Conservation (phyloP, 2,797 vertebrate species). For the Selene dorsalis region DNA sequence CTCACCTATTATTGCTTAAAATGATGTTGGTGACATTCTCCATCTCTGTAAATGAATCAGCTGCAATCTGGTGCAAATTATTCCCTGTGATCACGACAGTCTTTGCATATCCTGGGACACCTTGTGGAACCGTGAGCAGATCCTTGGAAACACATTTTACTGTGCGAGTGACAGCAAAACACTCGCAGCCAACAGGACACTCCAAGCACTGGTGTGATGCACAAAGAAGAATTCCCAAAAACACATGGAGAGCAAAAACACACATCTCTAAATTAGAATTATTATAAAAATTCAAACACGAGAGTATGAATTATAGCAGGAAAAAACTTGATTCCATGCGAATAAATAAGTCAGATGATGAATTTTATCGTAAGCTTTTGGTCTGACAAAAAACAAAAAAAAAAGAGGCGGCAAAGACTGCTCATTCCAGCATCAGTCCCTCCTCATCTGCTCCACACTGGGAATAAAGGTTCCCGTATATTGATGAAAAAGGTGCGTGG, state of each 20-base stretch:
- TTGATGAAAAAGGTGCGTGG: slow-evolving; percentile 68
- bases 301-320: background rate
- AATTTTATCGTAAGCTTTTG: slow-evolving; percentile 9
- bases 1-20: slow-evolving; percentile 86
- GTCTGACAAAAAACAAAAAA: slow-evolving; percentile 1
- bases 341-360: slow-evolving; percentile 23
- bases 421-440: slow-evolving; percentile 41
- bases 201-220: slow-evolving; percentile 58
- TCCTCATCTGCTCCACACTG: slow-evolving; percentile 65
- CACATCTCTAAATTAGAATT: slow-evolving; percentile 70
- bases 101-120: slow-evolving; percentile 78
- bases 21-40: slow-evolving; percentile 83
- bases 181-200: slow-evolving; percentile 83
- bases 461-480: slow-evolving; percentile 71
- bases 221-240: slow-evolving; percentile 74
- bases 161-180: slow-evolving; percentile 76
- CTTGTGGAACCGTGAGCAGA: slow-evolving; percentile 75
- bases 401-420: slow-evolving; percentile 23
- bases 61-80: slow-evolving; percentile 74
- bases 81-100: slow-evolving; percentile 83
- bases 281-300: background rate
- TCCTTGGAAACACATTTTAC: slow-evolving; percentile 83
- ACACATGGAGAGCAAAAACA: slow-evolving; percentile 54
- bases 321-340: background rate
- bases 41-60: slow-evolving; percentile 77